Evolutionary conservation across 2,113 vertebrate species (phyloP).

Genomic region (Calyptommatus sinebrachiatus): DNA sequence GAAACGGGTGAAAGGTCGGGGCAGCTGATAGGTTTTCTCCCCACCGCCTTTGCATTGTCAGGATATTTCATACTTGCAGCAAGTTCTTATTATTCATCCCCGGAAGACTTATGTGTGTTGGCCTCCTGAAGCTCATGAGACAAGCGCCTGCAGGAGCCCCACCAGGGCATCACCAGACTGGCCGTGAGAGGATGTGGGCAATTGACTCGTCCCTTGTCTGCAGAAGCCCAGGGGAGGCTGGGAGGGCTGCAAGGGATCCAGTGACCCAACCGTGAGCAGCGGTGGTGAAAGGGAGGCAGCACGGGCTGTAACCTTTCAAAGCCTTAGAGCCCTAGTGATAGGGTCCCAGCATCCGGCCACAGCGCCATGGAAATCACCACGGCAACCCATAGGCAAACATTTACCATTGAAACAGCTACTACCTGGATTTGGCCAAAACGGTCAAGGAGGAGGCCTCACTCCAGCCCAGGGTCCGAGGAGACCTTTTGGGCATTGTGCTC

Average conservation of each 20-base stretch:
- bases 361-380: neutral
- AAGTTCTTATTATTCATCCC: neutral
- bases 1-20: neutral
- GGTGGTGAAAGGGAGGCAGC: neutral
- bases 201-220: constrained; percentile 62
- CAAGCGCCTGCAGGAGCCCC: neutral
- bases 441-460: neutral
- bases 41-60: constrained; percentile 69
- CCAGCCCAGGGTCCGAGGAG: neutral
- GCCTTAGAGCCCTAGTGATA: neutral
- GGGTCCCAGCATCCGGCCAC: no score
- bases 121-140: neutral
- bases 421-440: neutral
- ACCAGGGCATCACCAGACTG: neutral
- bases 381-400: neutral
- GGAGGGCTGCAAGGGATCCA: neutral
- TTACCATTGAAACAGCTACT: neutral
- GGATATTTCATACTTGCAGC: constrained; percentile 73
- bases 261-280: neutral
- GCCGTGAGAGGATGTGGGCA: neutral
- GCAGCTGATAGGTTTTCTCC: neutral
- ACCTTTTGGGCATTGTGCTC: no score
- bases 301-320: neutral
- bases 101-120: constrained; percentile 65
- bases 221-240: no score